These are phyloP conservation scores for Myocastor coypus DNA, from an alignment of 2,113 vertebrate genomes.

Conservation along the genomic window DNA sequence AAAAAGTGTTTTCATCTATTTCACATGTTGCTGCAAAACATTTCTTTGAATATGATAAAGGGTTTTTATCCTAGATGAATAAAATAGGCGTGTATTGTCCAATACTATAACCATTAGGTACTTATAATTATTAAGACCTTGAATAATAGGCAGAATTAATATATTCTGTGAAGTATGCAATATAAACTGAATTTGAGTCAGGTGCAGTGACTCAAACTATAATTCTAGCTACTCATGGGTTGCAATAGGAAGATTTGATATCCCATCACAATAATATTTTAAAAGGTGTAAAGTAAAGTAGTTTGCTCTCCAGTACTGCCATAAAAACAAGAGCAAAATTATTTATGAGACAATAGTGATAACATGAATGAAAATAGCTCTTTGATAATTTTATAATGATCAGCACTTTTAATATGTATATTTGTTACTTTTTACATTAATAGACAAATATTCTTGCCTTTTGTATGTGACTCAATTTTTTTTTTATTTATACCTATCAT, in stretches of 20 bases:
- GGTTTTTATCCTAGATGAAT: neutral
- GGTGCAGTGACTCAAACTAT: neutral
- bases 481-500: neutral
- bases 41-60: neutral
- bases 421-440: slow-evolving; percentile 20
- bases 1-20: neutral
- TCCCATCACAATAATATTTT: neutral
- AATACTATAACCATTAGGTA: neutral
- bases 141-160: neutral
- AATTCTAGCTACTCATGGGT: neutral
- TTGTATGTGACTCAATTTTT: neutral
- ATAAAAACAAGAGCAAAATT: neutral
- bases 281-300: neutral
- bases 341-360: neutral
- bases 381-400: neutral
- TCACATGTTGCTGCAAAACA: neutral
- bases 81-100: neutral
- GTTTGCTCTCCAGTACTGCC: neutral
- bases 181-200: neutral
- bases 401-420: neutral
- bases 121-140: neutral
- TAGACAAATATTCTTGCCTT: neutral
- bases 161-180: neutral
- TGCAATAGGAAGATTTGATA: neutral
- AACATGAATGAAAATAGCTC: slow-evolving; percentile 24